phyloP scores from a whole-genome alignment of 1,140 invertebrate genomes.

The Aphidius gifuensis region DNA sequence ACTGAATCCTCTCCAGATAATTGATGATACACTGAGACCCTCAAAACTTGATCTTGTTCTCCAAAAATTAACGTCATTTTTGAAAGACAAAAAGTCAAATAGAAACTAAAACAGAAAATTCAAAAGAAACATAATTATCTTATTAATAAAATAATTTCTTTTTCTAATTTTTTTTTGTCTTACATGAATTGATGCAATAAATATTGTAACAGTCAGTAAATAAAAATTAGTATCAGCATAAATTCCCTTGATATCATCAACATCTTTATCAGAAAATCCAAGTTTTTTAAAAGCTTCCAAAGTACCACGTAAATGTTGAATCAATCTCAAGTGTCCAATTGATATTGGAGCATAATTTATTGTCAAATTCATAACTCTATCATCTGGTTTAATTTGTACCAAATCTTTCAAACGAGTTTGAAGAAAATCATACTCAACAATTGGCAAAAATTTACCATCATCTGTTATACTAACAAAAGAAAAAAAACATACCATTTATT shows the following conservation, averaged over 20 bases:
- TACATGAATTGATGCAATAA: constrained; percentile 91
- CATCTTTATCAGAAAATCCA: constrained; percentile 90
- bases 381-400: constrained; percentile 60
- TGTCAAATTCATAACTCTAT: constrained; percentile 59
- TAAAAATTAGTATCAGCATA: constrained; percentile 95
- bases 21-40: constrained; percentile 83
- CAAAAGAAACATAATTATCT: constrained; percentile 6
- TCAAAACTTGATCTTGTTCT: constrained; percentile 76
- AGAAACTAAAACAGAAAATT: constrained; percentile 67
- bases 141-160: constrained; percentile 15
- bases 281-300: constrained; percentile 69
- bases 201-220: constrained; percentile 86
- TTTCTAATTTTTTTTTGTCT: constrained; percentile 53
- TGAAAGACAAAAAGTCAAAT: constrained; percentile 96
- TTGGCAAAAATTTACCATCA: constrained; percentile 74
- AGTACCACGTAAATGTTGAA: constrained; percentile 76
- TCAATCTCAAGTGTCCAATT: constrained; percentile 70
- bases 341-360: constrained; percentile 64
- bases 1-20: constrained; percentile 91
- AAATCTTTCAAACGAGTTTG: constrained; percentile 75
- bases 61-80: constrained; percentile 98
- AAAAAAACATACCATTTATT: constrained; percentile 5
- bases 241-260: constrained; percentile 95
- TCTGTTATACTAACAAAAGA: constrained; percentile 59
- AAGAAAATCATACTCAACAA: constrained; percentile 78